Conservation (phyloP, 2,113 vertebrate genomes). For the Marmota flaviventris region DNA sequence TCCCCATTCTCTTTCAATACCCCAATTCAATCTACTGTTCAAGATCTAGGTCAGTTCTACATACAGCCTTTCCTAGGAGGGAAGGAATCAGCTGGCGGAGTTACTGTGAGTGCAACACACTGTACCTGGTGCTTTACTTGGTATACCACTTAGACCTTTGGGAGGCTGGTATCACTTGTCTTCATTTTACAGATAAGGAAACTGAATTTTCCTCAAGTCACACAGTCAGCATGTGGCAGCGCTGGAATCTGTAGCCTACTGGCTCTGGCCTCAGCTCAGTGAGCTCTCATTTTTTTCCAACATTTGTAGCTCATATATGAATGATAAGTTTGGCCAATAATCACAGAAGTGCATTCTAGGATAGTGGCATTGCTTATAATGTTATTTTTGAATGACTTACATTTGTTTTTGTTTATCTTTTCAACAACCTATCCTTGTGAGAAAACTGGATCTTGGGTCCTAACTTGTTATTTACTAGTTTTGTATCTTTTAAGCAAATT, state of each 20-base stretch:
- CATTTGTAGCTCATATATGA: neutral
- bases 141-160: neutral
- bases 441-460: neutral
- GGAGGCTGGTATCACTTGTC: neutral
- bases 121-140: neutral
- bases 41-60: neutral
- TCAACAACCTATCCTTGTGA: neutral
- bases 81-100: neutral
- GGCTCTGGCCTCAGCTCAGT: neutral
- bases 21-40: slow-evolving; percentile 16
- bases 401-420: neutral
- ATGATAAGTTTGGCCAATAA: neutral
- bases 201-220: neutral
- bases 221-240: neutral
- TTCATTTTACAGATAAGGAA: slow-evolving; percentile 29
- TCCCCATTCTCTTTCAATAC: slow-evolving; percentile 54
- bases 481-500: neutral
- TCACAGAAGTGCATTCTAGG: neutral
- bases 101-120: no score
- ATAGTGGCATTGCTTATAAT: neutral
- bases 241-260: neutral
- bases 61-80: neutral
- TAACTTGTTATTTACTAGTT: neutral
- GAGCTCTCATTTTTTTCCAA: neutral
- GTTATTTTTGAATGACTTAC: slow-evolving; percentile 19